These are phyloP conservation scores for Biston stratarius DNA, from an alignment of 2,888 invertebrate genomes.

Conservation along the genomic window DNA sequence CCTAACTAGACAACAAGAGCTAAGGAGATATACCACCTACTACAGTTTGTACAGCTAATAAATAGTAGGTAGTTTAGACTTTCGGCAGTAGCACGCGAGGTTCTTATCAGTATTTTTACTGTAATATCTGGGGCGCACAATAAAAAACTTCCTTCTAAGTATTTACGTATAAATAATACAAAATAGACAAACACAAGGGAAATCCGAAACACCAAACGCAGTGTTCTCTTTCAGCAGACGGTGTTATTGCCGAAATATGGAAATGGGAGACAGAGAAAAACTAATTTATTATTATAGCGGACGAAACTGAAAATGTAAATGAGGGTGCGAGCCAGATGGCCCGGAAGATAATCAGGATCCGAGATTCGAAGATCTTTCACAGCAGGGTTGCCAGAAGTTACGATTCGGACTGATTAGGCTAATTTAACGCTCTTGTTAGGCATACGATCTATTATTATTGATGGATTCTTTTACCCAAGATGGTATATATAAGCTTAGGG, in stretches of 20 bases:
- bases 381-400: constrained; percentile 17
- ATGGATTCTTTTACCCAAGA: neutral
- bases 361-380: constrained; percentile 40
- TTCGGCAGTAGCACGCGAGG: no score
- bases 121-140: no score
- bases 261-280: constrained; percentile 47
- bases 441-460: neutral
- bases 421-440: constrained; percentile 2
- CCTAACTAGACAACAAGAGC: no score
- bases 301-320: constrained; percentile 48
- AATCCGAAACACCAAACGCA: constrained; percentile 31
- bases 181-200: constrained; percentile 33
- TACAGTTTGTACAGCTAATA: no score
- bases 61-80: no score
- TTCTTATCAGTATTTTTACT: no score
- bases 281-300: constrained; percentile 51
- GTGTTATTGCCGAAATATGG: constrained; percentile 49
- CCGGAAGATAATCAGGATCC: constrained; percentile 43
- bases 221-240: constrained; percentile 40
- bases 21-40: no score
- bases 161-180: constrained; percentile 7
- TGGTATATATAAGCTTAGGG: neutral
- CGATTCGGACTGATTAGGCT: constrained; percentile 7
- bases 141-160: no score
- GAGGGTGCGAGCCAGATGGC: constrained; percentile 45